Conservation (phyloP, 2,888 invertebrate genomes). For the Amphimallon solstitiale region DNA sequence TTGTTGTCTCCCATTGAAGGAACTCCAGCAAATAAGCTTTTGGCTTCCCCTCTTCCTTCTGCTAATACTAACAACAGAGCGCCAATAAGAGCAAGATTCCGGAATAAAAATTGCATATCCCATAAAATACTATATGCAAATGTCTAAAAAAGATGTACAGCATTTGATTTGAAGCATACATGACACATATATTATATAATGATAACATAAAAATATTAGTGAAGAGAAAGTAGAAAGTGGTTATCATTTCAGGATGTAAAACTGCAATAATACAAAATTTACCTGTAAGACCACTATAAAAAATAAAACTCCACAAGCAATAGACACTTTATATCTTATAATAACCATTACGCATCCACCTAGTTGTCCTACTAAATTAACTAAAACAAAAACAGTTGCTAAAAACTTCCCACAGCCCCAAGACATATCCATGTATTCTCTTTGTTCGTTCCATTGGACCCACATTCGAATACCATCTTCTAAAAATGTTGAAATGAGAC, state of each 20-base stretch:
- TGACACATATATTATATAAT: constrained; percentile 8
- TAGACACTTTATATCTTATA: constrained; percentile 87
- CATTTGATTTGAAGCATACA: too few species aligned
- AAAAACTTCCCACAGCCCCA: constrained; percentile 97
- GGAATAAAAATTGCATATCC: constrained; percentile 96
- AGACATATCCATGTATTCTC: constrained; percentile 96
- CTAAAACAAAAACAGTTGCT: constrained; percentile 92
- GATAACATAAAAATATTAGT: background rate
- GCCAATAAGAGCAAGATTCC: constrained; percentile 96
- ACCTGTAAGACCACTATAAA: constrained; percentile 97
- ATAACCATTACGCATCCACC: constrained; percentile 98
- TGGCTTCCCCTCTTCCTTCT: constrained; percentile 94
- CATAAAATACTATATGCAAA: constrained; percentile 97
- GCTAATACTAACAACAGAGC: constrained; percentile 95
- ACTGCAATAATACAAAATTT: constrained; percentile 46
- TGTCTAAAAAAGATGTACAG: constrained; percentile 82
- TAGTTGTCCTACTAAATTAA: constrained; percentile 95
- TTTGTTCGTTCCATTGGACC: constrained; percentile 97
- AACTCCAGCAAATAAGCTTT: constrained; percentile 95
- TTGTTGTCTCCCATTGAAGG: constrained; percentile 93
- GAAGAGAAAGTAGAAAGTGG: constrained; percentile 3
- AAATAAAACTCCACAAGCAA: constrained; percentile 92
- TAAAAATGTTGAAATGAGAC: constrained; percentile 97
- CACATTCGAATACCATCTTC: constrained; percentile 99
- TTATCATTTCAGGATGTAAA: background rate